Base-by-base conservation (phyloP, 2,797 vertebrate genomes). In the Percopsis omiscomaycus region DNA sequence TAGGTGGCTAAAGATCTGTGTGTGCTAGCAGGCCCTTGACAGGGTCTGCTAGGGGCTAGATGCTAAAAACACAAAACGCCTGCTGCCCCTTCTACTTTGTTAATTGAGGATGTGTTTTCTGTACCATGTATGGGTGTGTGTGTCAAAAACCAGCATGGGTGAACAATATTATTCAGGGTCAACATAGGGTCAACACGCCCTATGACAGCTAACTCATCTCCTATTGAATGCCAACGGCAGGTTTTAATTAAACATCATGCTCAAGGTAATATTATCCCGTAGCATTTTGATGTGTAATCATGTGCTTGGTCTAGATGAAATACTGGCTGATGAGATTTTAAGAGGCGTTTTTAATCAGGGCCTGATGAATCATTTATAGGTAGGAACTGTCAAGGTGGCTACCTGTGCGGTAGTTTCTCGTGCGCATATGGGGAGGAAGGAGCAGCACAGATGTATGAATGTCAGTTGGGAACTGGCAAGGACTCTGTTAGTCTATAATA, bases 161-260 rank as follows among this genome's bases (percentile, higher is more conserved):
- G 37, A 9, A 37, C 37, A 6, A 37, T 37, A 37, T 37, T 37
- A 9, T 22, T 22, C 22, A 22, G 22, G 22, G 22, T 22, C 22
- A 22, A 22, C 22, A 22, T 22, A 22, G 22, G 22, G 8, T 37
- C 37, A 37, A 9, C 9, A 37, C 37, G 8, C 8, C 37, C 37
- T 37, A 46, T 75, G 72, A 64, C 32, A 48, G 30, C 52, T 61
- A 6, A 29, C 60, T 75, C 30, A 5, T 66, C 50, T 67, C 52
- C 59, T 44, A 69, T 64, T 72, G 61, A 80, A 54, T 77, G 66
- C 53, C 48, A 16, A 52, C 70, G 49, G 30, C n/a, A 50, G 57
- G 30, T 52, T 69, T 66, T 66, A 67, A 81, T 75, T 71, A 82
- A 78, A 78, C 14, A 57, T 75, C 67, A 70, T 73, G 63, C 72